Evolutionary conservation across 2,797 vertebrate species (phyloP), one percentile per base, ranked within the genome.

Genomic region (Aythya fuligula): DNA sequence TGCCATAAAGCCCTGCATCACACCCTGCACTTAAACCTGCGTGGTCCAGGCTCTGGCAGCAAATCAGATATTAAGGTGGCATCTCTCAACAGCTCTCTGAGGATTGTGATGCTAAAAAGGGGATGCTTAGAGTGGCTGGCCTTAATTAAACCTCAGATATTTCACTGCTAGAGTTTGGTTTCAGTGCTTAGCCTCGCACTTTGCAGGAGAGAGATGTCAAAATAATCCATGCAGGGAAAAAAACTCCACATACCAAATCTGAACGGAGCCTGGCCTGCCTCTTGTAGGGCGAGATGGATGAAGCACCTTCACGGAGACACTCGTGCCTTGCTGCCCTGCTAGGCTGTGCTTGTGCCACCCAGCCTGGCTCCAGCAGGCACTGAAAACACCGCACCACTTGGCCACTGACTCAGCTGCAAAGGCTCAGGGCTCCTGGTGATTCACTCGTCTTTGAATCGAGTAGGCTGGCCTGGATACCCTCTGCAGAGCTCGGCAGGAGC

Each of bases 271-370:
- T 77, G 61, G 69, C 39, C 61, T 86, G 81, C 56, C 72, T 95
- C 92, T 73, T 64, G 38, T 9, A 62, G 70, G 58, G 77, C 39
- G 49, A 57, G 47, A 70, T 7, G 45, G 93, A 82, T 10, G 24
- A 54, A 54, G 49, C 28, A 32, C 47, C 64, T 93, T 79, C 64
- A 34, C 74, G 2, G 4, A 92, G 88, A 95, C 79, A 83, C 7
- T 27, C 90, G 91, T 95, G 95, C 94, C 95, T 96, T 95, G 94
- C 87, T 94, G 67, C 74, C 87, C 74, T 93, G 89, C 94, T 84
- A 43, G 87, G 77, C 80, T 70, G 38, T 0, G 2, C 43, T 94
- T 51, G 25, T 0, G 9, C 41, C 69, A 65, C n/a, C 57, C 4
- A 45, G 57, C 53, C 74, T 32, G 34, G 49, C 28, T 58, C 38